Evolutionary conservation across 2,888 invertebrate genomes (phyloP).

Genomic region (Zonitis immaculata): DNA sequence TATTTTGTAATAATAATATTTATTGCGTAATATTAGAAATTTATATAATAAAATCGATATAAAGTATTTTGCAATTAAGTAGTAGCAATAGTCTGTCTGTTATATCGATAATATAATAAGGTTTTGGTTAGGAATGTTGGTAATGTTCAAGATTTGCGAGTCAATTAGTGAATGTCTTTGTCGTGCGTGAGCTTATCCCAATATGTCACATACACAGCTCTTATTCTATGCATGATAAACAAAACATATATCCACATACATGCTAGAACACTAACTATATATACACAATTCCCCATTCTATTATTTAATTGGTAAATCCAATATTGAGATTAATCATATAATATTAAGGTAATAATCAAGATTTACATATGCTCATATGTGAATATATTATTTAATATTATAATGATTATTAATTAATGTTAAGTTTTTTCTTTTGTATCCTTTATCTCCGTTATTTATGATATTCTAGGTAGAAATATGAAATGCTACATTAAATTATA

Average conservation of each 20-base stretch:
- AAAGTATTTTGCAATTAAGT: background rate
- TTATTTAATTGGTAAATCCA: background rate
- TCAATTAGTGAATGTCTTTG: constrained; percentile 26
- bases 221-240: constrained; percentile 19
- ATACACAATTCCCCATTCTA: background rate
- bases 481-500: background rate
- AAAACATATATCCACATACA: constrained; percentile 3
- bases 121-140: constrained; percentile 11
- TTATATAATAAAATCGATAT: too few species aligned
- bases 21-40: too few species aligned
- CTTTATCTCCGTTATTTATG: too few species aligned
- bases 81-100: constrained; percentile 14
- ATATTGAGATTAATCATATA: background rate
- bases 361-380: background rate
- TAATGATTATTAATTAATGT: too few species aligned
- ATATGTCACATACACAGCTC: constrained; percentile 20
- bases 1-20: too few species aligned
- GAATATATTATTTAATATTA: too few species aligned
- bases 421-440: too few species aligned
- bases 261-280: background rate
- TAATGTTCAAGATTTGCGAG: constrained; percentile 27
- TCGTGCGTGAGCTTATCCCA: constrained; percentile 22
- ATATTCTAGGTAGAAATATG: background rate
- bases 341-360: background rate
- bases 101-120: background rate